These are phyloP conservation scores for Drosophila kikkawai DNA, from an alignment of 1,140 invertebrate genomes.

Conservation along the genomic window DNA sequence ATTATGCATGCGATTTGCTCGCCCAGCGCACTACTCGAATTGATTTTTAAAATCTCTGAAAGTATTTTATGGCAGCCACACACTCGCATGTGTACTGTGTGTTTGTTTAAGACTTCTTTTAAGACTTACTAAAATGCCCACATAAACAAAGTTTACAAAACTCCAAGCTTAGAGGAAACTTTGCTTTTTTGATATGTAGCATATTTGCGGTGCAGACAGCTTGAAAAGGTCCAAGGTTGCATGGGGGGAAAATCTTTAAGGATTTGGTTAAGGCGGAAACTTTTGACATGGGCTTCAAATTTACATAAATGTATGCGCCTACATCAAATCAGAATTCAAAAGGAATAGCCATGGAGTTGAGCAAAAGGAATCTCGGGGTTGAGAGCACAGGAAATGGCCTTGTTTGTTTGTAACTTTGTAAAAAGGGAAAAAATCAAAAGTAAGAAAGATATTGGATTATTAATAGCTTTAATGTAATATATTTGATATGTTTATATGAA, in stretches of 20 bases:
- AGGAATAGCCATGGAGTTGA: background rate
- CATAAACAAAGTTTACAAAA: slow-evolving; percentile 22
- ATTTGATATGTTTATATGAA: no score
- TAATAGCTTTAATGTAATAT: background rate
- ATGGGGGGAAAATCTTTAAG: slow-evolving; percentile 8
- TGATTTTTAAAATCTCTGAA: slow-evolving; percentile 44
- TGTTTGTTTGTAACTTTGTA: background rate
- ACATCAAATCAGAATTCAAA: slow-evolving; percentile 6
- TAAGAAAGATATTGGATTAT: no score
- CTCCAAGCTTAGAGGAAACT: slow-evolving; percentile 31
- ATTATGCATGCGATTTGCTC: slow-evolving; percentile 65
- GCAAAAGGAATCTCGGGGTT: background rate
- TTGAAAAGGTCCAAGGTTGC: slow-evolving; percentile 1
- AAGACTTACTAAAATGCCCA: slow-evolving; percentile 28
- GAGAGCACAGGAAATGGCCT: background rate
- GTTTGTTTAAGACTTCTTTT: slow-evolving; percentile 12
- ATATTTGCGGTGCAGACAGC: slow-evolving; percentile 33
- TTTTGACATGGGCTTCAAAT: slow-evolving; percentile 28
- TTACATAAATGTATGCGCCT: slow-evolving; percentile 25
- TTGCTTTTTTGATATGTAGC: slow-evolving; percentile 18
- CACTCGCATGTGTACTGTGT: slow-evolving; percentile 8
- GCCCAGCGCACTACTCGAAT: slow-evolving; percentile 36
- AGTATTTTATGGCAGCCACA: slow-evolving; percentile 23
- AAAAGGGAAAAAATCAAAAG: background rate
- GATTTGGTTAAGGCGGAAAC: slow-evolving; percentile 26